Percentiles rank a stretch among this genome's conserved stretches.
Conservation (phyloP, 2,888 invertebrate species). For the Pyrochroa serraticornis region DNA sequence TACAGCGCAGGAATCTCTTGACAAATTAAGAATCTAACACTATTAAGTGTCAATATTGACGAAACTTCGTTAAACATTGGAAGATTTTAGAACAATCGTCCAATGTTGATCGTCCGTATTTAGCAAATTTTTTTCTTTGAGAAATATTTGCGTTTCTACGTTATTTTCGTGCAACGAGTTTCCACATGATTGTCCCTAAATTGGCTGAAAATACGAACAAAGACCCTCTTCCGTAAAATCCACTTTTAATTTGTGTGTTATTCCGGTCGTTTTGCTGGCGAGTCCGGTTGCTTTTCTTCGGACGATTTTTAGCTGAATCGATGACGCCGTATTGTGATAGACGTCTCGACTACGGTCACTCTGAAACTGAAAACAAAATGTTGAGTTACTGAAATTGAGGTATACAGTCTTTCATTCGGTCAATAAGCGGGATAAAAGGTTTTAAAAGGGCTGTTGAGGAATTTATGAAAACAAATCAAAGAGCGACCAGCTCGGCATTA, state of each 20-base stretch:
- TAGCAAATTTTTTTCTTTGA: neutral
- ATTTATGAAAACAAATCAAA: constrained; percentile 3
- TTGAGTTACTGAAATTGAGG: constrained; percentile 27
- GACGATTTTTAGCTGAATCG: neutral
- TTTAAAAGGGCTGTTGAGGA: constrained; percentile 22
- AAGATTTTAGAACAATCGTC: constrained; percentile 3
- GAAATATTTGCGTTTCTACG: neutral
- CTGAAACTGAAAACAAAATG: constrained; percentile 45
- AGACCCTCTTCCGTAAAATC: neutral
- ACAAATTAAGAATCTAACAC: constrained; percentile 17
- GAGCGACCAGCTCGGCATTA: constrained; percentile 4
- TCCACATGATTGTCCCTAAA: neutral
- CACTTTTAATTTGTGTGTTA: neutral
- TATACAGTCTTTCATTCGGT: constrained; percentile 37
- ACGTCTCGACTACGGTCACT: constrained; percentile 26
- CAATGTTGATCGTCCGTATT: constrained; percentile 1
- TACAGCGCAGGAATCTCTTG: constrained; percentile 25
- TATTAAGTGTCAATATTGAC: constrained; percentile 14
- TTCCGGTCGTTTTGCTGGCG: neutral
- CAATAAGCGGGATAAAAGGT: constrained; percentile 24
- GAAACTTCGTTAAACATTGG: constrained; percentile 1
- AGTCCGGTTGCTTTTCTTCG: too few relatives aligned
- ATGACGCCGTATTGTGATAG: neutral
- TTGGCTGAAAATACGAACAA: neutral
- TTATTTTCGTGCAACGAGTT: neutral